Evolutionary conservation across 2,797 vertebrate genomes (phyloP).

Genomic region (Peromyscus nudipes): DNA sequence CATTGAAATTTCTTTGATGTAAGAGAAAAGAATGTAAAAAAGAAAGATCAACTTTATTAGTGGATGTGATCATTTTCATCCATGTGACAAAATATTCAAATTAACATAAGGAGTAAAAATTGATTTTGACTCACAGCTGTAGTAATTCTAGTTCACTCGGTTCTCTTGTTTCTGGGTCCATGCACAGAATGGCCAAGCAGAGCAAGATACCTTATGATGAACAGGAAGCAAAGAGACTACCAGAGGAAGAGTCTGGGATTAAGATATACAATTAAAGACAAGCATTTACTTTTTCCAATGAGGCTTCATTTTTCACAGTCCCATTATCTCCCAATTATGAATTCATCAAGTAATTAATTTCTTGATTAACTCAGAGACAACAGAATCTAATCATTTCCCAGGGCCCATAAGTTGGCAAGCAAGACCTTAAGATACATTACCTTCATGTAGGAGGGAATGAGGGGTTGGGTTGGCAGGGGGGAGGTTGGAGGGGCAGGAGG

Average conservation of each 20-base stretch:
- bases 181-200: not conserved
- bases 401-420: not conserved
- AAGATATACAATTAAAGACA: not conserved
- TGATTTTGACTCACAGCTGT: not conserved
- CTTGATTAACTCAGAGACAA: not conserved
- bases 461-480: too few species aligned
- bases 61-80: not conserved
- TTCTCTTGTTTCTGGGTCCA: not conserved
- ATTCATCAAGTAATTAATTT: not conserved
- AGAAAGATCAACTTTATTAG: not conserved
- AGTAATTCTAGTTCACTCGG: not conserved
- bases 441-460: too few species aligned
- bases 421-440: not conserved
- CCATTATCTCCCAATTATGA: too few species aligned
- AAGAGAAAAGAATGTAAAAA: not conserved
- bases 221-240: not conserved
- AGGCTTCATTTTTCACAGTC: not conserved
- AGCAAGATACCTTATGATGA: fast-evolving
- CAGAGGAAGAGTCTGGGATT: not conserved
- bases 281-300: not conserved
- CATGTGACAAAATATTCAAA: not conserved
- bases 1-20: not conserved
- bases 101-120: not conserved
- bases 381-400: not conserved
- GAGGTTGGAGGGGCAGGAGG: too few species aligned